These are phyloP conservation scores for Heliconius melpomene DNA, from an alignment of 1,140 invertebrate species.

Conservation along the genomic window DNA sequence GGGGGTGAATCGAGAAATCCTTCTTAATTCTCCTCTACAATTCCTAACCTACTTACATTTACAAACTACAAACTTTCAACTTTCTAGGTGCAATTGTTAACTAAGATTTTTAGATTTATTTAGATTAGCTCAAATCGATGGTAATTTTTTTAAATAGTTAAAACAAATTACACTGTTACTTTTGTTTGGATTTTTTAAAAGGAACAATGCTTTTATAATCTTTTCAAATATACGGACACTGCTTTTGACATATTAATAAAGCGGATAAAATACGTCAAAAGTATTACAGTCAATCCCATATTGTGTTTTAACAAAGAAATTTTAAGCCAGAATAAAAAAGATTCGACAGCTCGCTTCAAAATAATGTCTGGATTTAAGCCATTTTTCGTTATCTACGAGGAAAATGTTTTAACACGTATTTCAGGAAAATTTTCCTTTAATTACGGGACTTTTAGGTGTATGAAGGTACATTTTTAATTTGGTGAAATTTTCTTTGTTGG, in stretches of 20 bases:
- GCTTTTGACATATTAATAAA: slow-evolving; percentile 8
- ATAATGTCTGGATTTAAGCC: background rate
- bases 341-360: background rate
- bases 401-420: slow-evolving; percentile 2
- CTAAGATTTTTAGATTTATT: no score
- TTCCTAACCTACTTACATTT: no score
- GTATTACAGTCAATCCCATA: background rate
- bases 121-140: no score
- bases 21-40: no score
- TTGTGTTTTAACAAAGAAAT: background rate
- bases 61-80: no score
- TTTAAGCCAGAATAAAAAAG: background rate
- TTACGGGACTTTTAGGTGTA: background rate
- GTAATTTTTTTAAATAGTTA: no score
- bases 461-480: background rate
- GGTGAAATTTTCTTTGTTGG: background rate
- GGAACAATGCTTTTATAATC: background rate
- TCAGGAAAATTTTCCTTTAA: background rate
- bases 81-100: no score
- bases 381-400: background rate
- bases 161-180: background rate
- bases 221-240: background rate
- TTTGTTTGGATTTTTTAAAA: background rate
- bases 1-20: no score
- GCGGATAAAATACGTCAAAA: slow-evolving; percentile 2